Conservation (phyloP, 2,888 invertebrate genomes). For the Blastobasis lacticolella region DNA sequence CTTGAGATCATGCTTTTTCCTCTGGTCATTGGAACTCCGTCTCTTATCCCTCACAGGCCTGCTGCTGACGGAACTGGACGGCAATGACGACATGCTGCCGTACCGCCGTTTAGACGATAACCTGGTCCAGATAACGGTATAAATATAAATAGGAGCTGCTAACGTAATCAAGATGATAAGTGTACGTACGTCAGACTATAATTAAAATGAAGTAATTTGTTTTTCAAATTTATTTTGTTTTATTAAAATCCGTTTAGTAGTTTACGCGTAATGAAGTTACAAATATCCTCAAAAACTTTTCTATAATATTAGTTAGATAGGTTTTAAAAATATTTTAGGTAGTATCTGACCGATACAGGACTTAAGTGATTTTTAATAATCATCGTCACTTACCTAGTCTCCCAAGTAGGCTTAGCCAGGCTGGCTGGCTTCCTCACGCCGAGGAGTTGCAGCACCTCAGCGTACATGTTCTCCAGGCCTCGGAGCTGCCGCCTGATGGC, state of each 20-base stretch:
- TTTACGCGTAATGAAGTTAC: no score
- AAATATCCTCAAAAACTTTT: no score
- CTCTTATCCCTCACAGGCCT: slow-evolving; percentile 83
- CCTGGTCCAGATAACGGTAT: slow-evolving; percentile 24
- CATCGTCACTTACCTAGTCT: slow-evolving; percentile 27
- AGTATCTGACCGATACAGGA: no score
- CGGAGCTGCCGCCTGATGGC: slow-evolving; percentile 87
- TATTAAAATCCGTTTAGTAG: no score
- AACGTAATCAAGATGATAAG: no score
- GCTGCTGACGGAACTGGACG: slow-evolving; percentile 87
- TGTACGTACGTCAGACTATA: no score
- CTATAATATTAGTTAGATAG: no score
- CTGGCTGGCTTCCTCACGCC: slow-evolving; percentile 47
- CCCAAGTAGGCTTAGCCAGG: slow-evolving; percentile 39
- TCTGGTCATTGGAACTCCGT: slow-evolving; percentile 77
- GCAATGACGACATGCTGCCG: slow-evolving; percentile 88
- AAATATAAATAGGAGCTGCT: no score
- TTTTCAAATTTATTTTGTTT: no score
- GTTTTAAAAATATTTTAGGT: no score
- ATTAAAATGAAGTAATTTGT: no score
- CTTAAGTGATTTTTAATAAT: no score
- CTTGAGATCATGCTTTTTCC: slow-evolving; percentile 83
- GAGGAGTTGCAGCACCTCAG: slow-evolving; percentile 78
- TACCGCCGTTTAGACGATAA: slow-evolving; percentile 76
- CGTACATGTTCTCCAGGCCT: slow-evolving; percentile 90